Base-by-base conservation (phyloP, 2,113 vertebrate species). In the Corvus cornix region DNA sequence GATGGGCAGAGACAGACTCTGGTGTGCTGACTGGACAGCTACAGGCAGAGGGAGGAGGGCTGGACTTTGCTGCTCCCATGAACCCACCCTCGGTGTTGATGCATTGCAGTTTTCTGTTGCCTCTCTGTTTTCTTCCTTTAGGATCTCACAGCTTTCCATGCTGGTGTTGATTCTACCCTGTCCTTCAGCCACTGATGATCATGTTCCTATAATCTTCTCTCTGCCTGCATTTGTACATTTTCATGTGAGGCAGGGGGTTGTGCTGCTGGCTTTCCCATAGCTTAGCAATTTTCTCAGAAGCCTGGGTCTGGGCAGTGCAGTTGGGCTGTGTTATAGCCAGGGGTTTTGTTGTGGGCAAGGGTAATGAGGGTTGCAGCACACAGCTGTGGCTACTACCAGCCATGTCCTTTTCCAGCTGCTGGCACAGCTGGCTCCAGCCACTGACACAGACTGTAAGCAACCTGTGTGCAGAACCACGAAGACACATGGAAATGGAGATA, bases 81-180 rank as follows among this genome's bases (percentile, higher is more conserved):
- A 53, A 62, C 0, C 0, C 6, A 12, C 53, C 8, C 46, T 82
- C 46, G 4, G 5, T 3, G 9, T 15, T 49, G 74, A 55, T 1
- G 1, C 1, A 4, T 17, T 72, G 35, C 39, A 24, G 49, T 76
- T 85, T 79, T 49, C 58, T 56, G 24, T 31, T 0, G 0, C 43
- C 21, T 70, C 51, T 82, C 44, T 84, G 6, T 35, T 82, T 78
- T 44, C 39, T 67, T 77, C 31, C 43, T 49, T 84, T 48, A 35
- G 52, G 43, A 39, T 37, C 44, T 51, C 78, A 24, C 44, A 27
- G 28, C 21, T 87, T 91, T 75, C 60, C 2, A 0, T 62, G 26
- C 33, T 17, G 10, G 8, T 48, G 48, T 67, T 55, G 43, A 33
- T 67, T 28, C 35, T 66, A 16, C 28, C 23, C 14, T 80, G 46